A percentile compares a stretch with the other conserved stretches of the same genome.
Evolutionary conservation across 2,888 invertebrate species (phyloP).

Genomic region (Mechanitis mazaeus): DNA sequence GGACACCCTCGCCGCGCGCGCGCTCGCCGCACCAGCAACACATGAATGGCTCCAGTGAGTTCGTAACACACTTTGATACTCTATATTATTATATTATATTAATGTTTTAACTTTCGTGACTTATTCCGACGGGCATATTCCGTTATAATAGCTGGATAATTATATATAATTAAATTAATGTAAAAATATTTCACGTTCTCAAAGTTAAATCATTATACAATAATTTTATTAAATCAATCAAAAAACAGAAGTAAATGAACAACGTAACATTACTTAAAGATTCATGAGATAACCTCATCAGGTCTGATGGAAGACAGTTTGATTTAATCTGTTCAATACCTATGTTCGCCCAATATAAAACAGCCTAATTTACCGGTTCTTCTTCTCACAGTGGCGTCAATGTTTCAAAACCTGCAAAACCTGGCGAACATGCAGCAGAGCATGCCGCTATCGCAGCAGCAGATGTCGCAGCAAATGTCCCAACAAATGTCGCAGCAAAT

Average conservation of each 20-base stretch:
- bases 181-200: too few relatives aligned
- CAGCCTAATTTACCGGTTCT: not conserved
- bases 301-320: too few relatives aligned
- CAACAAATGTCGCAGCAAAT: conserved; percentile 77
- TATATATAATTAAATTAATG: not conserved
- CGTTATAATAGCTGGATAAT: not conserved
- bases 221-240: too few relatives aligned
- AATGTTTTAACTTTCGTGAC: conserved; percentile 15
- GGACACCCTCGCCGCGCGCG: conserved; percentile 61
- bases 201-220: too few relatives aligned
- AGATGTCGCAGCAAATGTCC: conserved; percentile 73
- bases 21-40: conserved; percentile 59
- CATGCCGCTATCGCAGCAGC: conserved; percentile 75
- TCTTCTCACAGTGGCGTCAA: conserved; percentile 80
- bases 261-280: too few relatives aligned
- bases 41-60: conserved; percentile 77
- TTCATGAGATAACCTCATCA: too few relatives aligned
- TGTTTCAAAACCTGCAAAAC: conserved; percentile 78
- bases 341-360: too few relatives aligned
- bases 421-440: conserved; percentile 74
- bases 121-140: too few relatives aligned
- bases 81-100: conserved; percentile 12
- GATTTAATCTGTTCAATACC: too few relatives aligned
- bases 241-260: too few relatives aligned
- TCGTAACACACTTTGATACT: conserved; percentile 52